These are phyloP conservation scores for Numida meleagris DNA, from an alignment of 2,113 vertebrate genomes.

Conservation along the genomic window DNA sequence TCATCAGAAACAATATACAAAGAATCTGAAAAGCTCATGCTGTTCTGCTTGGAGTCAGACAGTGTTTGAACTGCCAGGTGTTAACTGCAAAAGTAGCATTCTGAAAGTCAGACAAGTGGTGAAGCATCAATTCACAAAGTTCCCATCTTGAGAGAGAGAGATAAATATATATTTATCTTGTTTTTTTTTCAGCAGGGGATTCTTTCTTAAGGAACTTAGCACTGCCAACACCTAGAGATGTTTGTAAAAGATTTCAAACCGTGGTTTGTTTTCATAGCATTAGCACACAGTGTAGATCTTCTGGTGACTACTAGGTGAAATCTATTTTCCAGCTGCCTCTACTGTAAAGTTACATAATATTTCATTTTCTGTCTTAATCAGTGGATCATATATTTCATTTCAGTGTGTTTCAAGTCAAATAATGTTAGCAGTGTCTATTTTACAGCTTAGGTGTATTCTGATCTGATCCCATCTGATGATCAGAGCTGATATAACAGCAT, in stretches of 20 bases:
- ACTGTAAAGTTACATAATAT: neutral
- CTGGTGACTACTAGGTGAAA: neutral
- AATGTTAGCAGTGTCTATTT: neutral
- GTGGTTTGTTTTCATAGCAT: slow-evolving; percentile 60
- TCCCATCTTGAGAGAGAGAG: neutral
- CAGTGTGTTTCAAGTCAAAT: neutral
- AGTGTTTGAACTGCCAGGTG: neutral
- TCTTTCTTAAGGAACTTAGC: neutral
- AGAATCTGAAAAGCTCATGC: neutral
- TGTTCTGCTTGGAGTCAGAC: neutral
- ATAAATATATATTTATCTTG: too few relatives aligned
- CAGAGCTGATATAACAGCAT: neutral
- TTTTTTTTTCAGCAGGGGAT: neutral
- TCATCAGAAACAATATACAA: neutral
- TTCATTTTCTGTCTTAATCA: neutral
- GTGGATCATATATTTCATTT: neutral
- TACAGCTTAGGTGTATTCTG: neutral
- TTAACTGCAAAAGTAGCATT: neutral
- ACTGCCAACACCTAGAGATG: neutral
- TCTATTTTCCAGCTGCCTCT: neutral
- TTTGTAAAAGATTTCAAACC: neutral
- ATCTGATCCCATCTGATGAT: neutral
- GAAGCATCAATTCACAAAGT: neutral
- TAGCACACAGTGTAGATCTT: neutral
- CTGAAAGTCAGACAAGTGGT: neutral